Evolutionary conservation across 2,888 invertebrate genomes (phyloP).

Genomic region (Lomographa bimaculata): DNA sequence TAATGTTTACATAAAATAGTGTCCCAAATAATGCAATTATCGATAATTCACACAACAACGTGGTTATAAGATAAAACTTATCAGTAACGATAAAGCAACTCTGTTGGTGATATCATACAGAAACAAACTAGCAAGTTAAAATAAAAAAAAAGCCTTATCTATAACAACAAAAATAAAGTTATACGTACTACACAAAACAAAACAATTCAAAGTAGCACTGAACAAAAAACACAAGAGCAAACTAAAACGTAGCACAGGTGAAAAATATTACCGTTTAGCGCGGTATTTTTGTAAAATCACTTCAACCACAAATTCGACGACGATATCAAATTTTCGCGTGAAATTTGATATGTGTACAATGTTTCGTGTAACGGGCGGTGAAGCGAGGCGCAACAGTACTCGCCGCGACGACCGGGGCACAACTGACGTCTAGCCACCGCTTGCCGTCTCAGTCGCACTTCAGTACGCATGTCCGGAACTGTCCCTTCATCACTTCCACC

Average conservation of each 20-base stretch:
- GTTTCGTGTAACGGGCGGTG: slow-evolving; percentile 41
- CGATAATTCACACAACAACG: slow-evolving; percentile 51
- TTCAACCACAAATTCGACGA: slow-evolving; percentile 71
- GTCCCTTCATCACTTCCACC: slow-evolving; percentile 63
- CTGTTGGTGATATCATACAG: slow-evolving; percentile 66
- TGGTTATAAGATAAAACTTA: slow-evolving; percentile 66
- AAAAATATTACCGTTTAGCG: slow-evolving; percentile 61
- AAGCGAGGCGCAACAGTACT: slow-evolving; percentile 49
- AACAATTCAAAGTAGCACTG: slow-evolving; percentile 62
- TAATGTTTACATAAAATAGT: slow-evolving; percentile 15
- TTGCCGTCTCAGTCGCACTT: slow-evolving; percentile 67
- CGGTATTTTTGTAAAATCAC: slow-evolving; percentile 59
- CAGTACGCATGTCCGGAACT: slow-evolving; percentile 78
- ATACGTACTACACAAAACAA: slow-evolving; percentile 65
- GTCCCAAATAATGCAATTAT: slow-evolving; percentile 55
- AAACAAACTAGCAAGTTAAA: slow-evolving; percentile 41
- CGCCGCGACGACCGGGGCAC: slow-evolving; percentile 65
- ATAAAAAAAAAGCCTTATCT: slow-evolving; percentile 33
- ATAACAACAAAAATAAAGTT: slow-evolving; percentile 41
- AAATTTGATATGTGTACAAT: slow-evolving; percentile 81
- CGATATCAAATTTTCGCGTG: slow-evolving; percentile 80
- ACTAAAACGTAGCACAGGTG: slow-evolving; percentile 54
- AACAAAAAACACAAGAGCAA: slow-evolving; percentile 68
- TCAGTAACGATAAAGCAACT: slow-evolving; percentile 75
- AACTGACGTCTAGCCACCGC: slow-evolving; percentile 62